phyloP scores from a whole-genome alignment of 1,140 invertebrate species.

The Pogonomyrmex californicus region DNA sequence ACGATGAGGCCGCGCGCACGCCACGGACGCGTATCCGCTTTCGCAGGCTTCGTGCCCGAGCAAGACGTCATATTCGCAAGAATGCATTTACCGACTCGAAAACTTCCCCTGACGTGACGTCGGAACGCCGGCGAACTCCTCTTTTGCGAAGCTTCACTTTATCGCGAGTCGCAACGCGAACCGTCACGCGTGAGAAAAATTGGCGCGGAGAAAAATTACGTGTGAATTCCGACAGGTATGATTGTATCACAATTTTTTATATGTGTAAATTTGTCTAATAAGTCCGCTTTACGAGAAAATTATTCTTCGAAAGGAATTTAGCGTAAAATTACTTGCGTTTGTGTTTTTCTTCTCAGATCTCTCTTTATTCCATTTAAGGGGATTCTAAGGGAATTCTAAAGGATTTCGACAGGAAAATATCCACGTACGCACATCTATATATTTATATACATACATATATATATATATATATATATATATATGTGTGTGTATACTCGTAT shows the following conservation, averaged over 20 bases:
- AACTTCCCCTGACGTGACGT: conserved; percentile 30
- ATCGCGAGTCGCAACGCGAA: conserved; percentile 9
- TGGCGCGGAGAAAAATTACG: background rate
- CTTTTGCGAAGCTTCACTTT: conserved; percentile 17
- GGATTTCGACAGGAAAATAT: no score
- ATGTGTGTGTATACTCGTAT: no score
- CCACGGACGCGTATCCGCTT: conserved; percentile 38
- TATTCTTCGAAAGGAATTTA: background rate
- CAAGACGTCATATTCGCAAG: conserved; percentile 42
- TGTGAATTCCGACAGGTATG: background rate
- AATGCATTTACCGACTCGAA: conserved; percentile 40
- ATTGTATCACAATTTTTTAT: background rate
- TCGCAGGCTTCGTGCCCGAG: conserved; percentile 12
- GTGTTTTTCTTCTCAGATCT: no score
- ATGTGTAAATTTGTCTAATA: background rate
- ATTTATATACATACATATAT: no score
- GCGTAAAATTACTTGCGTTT: background rate
- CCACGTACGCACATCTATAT: no score
- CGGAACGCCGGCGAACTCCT: conserved; percentile 13
- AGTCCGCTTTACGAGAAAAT: background rate
- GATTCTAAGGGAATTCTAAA: no score
- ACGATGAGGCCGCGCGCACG: conserved; percentile 40
- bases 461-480: no score
- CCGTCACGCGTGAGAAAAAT: background rate
- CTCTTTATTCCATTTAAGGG: no score